Evolutionary conservation across 1,140 invertebrate genomes (phyloP).

Genomic region (Drosophila mojavensis): DNA sequence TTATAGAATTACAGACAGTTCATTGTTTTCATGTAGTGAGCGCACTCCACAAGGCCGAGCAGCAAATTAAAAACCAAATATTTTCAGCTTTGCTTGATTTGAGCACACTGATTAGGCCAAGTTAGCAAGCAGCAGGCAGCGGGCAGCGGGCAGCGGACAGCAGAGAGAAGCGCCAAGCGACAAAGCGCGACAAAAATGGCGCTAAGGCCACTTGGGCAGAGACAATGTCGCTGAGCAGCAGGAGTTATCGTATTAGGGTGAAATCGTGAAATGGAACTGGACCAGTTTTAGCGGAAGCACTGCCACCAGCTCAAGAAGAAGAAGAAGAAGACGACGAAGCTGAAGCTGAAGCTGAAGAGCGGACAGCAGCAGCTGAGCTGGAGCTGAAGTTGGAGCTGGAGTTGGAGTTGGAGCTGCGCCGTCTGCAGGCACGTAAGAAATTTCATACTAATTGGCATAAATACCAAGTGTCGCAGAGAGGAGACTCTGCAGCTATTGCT

Average conservation of each 20-base stretch:
- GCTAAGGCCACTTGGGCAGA: conserved; percentile 59
- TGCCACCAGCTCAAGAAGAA: conserved; percentile 28
- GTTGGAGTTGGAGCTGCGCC: conserved; percentile 49
- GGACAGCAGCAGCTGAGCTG: conserved; percentile 7
- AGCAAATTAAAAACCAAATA: conserved; percentile 57
- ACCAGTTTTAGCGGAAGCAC: conserved; percentile 84
- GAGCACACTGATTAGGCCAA: conserved; percentile 59
- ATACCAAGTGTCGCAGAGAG: conserved; percentile 81
- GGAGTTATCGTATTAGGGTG: conserved; percentile 73
- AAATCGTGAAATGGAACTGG: conserved; percentile 80
- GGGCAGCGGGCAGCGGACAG: conserved; percentile 1
- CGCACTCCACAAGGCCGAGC: neutral
- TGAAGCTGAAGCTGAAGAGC: neutral
- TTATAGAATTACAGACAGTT: too few relatives aligned
- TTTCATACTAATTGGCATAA: conserved; percentile 84
- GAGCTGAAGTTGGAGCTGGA: too few relatives aligned
- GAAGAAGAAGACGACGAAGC: conserved; percentile 11
- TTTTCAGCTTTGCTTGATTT: conserved; percentile 53
- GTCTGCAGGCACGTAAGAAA: conserved; percentile 83
- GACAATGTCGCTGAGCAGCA: conserved; percentile 49
- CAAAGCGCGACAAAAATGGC: conserved; percentile 79
- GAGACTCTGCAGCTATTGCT: conserved; percentile 44
- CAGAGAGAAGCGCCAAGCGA: conserved; percentile 49
- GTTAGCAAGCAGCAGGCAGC: too few relatives aligned
- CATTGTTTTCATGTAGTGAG: neutral